Conservation (phyloP, 2,113 vertebrate species). For the Atlantisia rogersi region DNA sequence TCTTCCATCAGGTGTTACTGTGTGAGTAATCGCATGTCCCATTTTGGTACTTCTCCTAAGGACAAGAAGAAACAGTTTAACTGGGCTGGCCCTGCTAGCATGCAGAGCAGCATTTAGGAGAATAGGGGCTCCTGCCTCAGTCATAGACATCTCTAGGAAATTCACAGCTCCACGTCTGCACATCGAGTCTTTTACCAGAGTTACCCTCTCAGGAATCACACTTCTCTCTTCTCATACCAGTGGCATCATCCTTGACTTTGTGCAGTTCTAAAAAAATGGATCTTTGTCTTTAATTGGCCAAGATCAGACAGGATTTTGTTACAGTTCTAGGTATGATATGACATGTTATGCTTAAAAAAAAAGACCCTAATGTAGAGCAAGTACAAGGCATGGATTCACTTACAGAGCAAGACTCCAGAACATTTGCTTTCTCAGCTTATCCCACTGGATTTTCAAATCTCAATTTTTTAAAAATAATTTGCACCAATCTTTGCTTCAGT, state of each 20-base stretch:
- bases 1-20: not conserved
- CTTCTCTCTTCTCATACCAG: not conserved
- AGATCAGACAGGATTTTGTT: not conserved
- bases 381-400: not conserved
- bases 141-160: not conserved
- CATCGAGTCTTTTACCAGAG: not conserved
- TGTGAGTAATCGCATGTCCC: fast-evolving
- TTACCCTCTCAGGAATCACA: not conserved
- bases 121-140: not conserved
- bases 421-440: not conserved
- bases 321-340: not conserved
- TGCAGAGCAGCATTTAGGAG: fast-evolving
- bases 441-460: not conserved
- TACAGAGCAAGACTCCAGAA: not conserved
- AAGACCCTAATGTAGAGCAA: not conserved
- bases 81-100: fast-evolving
- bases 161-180: not conserved
- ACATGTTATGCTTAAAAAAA: not conserved
- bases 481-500: not conserved
- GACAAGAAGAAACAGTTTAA: not conserved
- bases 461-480: not conserved
- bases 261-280: not conserved
- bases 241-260: not conserved
- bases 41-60: not conserved
- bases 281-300: not conserved